These are phyloP conservation scores for Sclerurus mexicanus DNA, from an alignment of 2,113 vertebrate genomes.

Conservation along the genomic window DNA sequence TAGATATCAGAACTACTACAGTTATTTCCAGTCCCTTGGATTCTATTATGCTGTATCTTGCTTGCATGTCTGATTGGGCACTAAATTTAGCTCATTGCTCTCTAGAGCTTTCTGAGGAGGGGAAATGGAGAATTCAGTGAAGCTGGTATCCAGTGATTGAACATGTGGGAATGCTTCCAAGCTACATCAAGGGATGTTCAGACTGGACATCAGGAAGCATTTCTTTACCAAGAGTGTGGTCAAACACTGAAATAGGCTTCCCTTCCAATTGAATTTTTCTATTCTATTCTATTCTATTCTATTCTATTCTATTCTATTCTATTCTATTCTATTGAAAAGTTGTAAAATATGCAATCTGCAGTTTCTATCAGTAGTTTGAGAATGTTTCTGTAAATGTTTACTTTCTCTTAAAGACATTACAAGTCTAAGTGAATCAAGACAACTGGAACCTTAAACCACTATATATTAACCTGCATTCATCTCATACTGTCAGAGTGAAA, in stretches of 20 bases:
- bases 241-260: not conserved
- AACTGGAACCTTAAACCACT: not conserved
- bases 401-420: not conserved
- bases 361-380: not conserved
- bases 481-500: not conserved
- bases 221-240: not conserved
- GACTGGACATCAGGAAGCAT: not conserved
- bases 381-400: not conserved
- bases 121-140: not conserved
- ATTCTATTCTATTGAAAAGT: too few species aligned
- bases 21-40: not conserved
- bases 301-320: too few species aligned
- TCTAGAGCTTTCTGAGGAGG: not conserved
- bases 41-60: not conserved
- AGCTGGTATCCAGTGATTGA: not conserved
- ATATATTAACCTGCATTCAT: not conserved
- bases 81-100: not conserved
- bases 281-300: too few species aligned
- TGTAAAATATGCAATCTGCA: too few species aligned
- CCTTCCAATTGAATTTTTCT: too few species aligned
- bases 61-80: accelerated
- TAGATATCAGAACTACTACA: not conserved
- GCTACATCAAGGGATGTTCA: not conserved
- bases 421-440: not conserved
- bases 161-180: accelerated